Evolutionary conservation across 2,888 invertebrate genomes (phyloP), one percentile per base, ranked within the genome.

Genomic region (Ditylenchus weischeri): DNA sequence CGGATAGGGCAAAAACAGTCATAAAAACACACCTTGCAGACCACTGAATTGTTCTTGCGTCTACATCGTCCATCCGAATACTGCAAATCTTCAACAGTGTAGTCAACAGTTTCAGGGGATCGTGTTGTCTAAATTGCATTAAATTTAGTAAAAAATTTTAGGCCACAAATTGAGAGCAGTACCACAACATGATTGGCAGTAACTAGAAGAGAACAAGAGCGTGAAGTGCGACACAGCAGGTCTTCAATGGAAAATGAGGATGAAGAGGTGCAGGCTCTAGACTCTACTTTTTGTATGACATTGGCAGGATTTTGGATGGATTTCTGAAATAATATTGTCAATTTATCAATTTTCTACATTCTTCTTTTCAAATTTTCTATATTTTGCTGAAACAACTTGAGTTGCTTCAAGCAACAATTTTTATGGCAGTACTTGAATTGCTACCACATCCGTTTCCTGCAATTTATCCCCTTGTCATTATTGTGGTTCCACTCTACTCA

Each of bases 41-140:
- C 29, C 29, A 29, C 15, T 43, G 15, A 43, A 43, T 43, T 43
- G 15, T 43, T 43, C 54, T 51, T 54, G 15, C 69, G 35, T 60
- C 73, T 73, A 54, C 67, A 73, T 5, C 75, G 59, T 7, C 73
- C 75, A 51, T 73, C 75, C 13, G 65, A 63, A n/a, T 21, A 69
- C 38, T 73, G 75, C 18, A 73, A 61, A 21, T 75, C 72, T 38
- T 72, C 72, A 18, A 51, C 63, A 10, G 72, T 72, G 58, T 72
- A 72, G 35, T 70, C 70, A 7, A 59, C 59, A 15, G 36, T 59
- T 38, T 59, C 59, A 36, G 59, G 7, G 19, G 59, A 59, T 38
- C 35, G 23, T 4, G 13, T 36, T 19, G 19, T 10, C 59, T 59
- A n/a, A 54, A 54, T 23, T 54, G n/a, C 1, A 2, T n/a, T 13